Conservation (phyloP, 2,797 vertebrate species). For the Dryobates pubescens region DNA sequence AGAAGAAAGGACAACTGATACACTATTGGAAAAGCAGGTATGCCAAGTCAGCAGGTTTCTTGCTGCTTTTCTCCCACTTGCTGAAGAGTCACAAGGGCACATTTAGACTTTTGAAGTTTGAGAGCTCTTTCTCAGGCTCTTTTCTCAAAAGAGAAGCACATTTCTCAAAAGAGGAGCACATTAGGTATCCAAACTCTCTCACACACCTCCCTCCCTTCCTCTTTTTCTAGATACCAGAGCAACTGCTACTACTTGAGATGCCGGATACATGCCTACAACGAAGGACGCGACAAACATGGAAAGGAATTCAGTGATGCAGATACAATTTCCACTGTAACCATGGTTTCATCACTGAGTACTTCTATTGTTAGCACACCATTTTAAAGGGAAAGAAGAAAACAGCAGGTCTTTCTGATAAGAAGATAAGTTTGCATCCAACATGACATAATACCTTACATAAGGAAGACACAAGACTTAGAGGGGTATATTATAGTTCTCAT, state of each 20-base stretch:
- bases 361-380: slow-evolving; percentile 67
- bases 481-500: neutral
- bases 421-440: slow-evolving; percentile 44
- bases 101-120: neutral
- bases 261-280: neutral
- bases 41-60: neutral
- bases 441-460: slow-evolving; percentile 39
- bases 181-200: neutral
- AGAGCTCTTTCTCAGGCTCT: neutral
- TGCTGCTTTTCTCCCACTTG: neutral
- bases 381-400: slow-evolving; percentile 47
- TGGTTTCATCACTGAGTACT: slow-evolving; percentile 70
- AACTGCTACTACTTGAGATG: slow-evolving; percentile 12
- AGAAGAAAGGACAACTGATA: slow-evolving; percentile 12
- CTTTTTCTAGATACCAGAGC: neutral
- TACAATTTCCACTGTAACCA: slow-evolving; percentile 68
- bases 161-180: neutral
- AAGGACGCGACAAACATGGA: slow-evolving; percentile 59
- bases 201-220: neutral
- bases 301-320: slow-evolving; percentile 40
- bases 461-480: slow-evolving; percentile 24
- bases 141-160: neutral
- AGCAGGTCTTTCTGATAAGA: slow-evolving; percentile 57
- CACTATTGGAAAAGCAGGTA: neutral
- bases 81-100: neutral